Conservation (phyloP, 2,797 vertebrate species). For the Melanotaenia parkinsoni region DNA sequence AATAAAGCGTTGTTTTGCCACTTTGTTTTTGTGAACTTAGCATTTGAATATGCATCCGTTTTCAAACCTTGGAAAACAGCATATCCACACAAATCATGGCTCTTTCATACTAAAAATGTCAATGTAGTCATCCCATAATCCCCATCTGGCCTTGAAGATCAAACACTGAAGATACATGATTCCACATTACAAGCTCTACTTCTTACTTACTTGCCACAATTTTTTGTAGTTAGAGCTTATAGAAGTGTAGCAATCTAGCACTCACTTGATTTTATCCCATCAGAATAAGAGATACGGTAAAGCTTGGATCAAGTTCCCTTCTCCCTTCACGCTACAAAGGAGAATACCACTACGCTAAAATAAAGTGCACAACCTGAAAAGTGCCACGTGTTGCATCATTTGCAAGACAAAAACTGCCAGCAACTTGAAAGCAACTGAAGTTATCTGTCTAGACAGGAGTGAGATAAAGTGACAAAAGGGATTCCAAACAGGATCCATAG, state of each 20-base stretch:
- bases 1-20: constrained; percentile 61
- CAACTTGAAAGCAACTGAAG: constrained; percentile 24
- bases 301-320: constrained; percentile 26
- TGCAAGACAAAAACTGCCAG: constrained; percentile 34
- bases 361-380: constrained; percentile 18
- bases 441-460: constrained; percentile 7
- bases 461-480: constrained; percentile 7
- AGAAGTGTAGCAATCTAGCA: constrained; percentile 27
- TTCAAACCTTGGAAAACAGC: constrained; percentile 78
- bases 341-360: constrained; percentile 23
- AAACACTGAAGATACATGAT: constrained; percentile 58
- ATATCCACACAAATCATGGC: constrained; percentile 61
- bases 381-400: constrained; percentile 34
- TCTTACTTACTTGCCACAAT: constrained; percentile 7
- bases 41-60: constrained; percentile 78
- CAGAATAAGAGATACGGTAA: constrained; percentile 27
- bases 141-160: constrained; percentile 70
- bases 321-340: constrained; percentile 18
- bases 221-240: constrained; percentile 30
- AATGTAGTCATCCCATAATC: constrained; percentile 58
- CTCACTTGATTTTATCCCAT: constrained; percentile 60
- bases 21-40: constrained; percentile 70
- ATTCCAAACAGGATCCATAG: neutral
- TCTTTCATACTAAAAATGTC: constrained; percentile 64
- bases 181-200: constrained; percentile 44